Evolutionary conservation across 2,797 vertebrate species (phyloP).

Genomic region (Hephaestus fuliginosus): DNA sequence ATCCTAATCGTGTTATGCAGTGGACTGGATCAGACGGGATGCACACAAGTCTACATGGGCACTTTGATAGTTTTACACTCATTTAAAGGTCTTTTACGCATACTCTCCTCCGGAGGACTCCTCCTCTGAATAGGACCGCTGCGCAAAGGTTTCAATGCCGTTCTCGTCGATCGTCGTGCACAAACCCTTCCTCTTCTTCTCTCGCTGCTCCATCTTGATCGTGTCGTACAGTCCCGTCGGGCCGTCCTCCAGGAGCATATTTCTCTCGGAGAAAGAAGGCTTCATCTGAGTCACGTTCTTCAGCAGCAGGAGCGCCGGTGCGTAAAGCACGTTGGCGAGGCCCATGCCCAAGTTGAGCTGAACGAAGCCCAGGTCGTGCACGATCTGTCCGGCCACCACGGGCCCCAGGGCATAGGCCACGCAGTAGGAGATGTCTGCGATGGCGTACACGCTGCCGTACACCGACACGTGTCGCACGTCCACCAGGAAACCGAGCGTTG

Average conservation of each 20-base stretch:
- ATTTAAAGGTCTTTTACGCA: constrained; percentile 82
- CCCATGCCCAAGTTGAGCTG: constrained; percentile 98
- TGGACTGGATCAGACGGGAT: constrained; percentile 74
- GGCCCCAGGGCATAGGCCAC: constrained; percentile 97
- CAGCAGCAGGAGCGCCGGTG: constrained; percentile 93
- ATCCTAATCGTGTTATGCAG: constrained; percentile 82
- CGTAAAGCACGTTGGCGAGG: constrained; percentile 95
- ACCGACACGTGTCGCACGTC: constrained; percentile 96
- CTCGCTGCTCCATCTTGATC: constrained; percentile 92
- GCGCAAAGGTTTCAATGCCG: constrained; percentile 82
- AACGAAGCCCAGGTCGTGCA: constrained; percentile 94
- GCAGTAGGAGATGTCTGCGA: constrained; percentile 98
- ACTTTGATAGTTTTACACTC: constrained; percentile 71
- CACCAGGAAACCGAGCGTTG: constrained; percentile 96
- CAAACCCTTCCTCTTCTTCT: constrained; percentile 82
- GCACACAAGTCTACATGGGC: constrained; percentile 72
- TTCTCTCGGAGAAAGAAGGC: constrained; percentile 93
- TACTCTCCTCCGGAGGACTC: constrained; percentile 91
- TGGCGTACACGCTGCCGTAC: constrained; percentile 98
- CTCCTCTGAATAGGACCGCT: constrained; percentile 87
- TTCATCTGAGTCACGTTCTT: constrained; percentile 94
- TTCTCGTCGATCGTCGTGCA: constrained; percentile 86
- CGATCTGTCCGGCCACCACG: constrained; percentile 94
- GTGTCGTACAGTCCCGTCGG: constrained; percentile 96
- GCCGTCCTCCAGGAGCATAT: constrained; percentile 94